Percentiles rank a stretch among this genome's conserved stretches.
phyloP scores from a whole-genome alignment of 2,888 invertebrate species.

The Mamestra brassicae region DNA sequence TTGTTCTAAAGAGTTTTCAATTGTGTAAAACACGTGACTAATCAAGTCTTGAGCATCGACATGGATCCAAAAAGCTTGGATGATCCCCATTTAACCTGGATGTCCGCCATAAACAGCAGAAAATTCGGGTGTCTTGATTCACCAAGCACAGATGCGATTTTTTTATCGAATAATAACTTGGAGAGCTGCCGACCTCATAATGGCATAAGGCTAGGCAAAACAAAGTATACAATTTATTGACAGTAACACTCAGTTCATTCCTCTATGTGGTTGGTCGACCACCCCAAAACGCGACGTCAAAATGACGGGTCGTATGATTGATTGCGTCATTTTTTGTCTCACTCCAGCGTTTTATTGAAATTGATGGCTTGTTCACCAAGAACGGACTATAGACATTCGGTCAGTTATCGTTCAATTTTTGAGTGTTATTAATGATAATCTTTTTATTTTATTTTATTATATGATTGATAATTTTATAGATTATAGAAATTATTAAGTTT shows the following conservation, averaged over 20 bases:
- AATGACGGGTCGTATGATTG: slow-evolving; percentile 71
- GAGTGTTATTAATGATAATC: slow-evolving; percentile 68
- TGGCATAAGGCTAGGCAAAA: no score
- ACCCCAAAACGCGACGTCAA: slow-evolving; percentile 65
- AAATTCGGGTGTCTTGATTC: no score
- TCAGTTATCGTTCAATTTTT: slow-evolving; percentile 68
- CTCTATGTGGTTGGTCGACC: slow-evolving; percentile 37
- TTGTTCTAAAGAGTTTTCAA: no score
- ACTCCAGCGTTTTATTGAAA: slow-evolving; percentile 72
- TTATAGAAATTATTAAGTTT: not conserved
- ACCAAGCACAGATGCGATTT: no score
- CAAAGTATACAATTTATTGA: not conserved
- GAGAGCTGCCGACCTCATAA: no score
- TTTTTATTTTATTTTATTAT: slow-evolving; percentile 41
- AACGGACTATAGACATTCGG: slow-evolving; percentile 63
- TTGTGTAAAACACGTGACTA: no score
- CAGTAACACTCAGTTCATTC: not conserved
- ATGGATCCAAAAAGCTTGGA: no score
- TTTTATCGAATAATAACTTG: no score
- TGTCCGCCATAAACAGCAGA: no score
- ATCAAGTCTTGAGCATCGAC: no score
- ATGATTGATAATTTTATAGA: slow-evolving; percentile 7
- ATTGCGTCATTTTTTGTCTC: slow-evolving; percentile 71
- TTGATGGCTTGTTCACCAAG: slow-evolving; percentile 70
- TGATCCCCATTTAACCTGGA: no score